Evolutionary conservation across 2,113 vertebrate genomes (phyloP), one percentile per base, ranked within the genome.

Genomic region (Pollachius pollachius): DNA sequence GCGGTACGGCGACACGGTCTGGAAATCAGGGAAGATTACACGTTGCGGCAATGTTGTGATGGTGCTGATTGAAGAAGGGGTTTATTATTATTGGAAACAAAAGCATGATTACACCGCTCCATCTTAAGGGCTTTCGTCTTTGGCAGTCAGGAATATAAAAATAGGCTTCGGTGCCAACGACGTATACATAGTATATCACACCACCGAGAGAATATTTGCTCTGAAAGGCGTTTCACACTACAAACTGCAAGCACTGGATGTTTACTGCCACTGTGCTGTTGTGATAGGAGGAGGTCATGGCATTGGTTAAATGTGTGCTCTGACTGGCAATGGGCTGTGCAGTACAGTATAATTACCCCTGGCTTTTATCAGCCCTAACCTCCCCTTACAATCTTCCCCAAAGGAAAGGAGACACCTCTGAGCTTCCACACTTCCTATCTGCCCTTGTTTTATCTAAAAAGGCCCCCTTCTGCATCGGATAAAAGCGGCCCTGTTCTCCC

Each of bases 401-500:
- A 68, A 78, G 82, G 84, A 34, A 87, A 79, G 75, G 74, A 84
- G 90, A 85, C 84, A 88, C 82, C 83, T 83, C 85, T 88, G 85
- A 84, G 76, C 78, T 61, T 80, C 77, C 80, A 84, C 81, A 84
- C 84, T 87, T 87, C 83, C 88, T 86, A 85, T 87, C 87, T 80
- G 84, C 72, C 78, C 81, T 86, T 84, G 84, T 86, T 86, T 57
- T 88, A 84, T 85, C 84, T 58, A 85, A 85, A 81, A 37, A 84
- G 78, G 76, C 77, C 83, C 82, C 85, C 78, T 73, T 74, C 83
- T 71, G 87, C 81, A 89, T 13, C 81, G 85, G 86, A 87, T 90
- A 91, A 93, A 89, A 81, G 84, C 65, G 82, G 85, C 91, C 88
- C 89, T 90, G 85, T 90, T 91, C 85, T 92, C 89, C 91, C 78